Evolutionary conservation across 2,113 vertebrate genomes (phyloP).

Genomic region (Sinocyclocheilus anshuiensis): DNA sequence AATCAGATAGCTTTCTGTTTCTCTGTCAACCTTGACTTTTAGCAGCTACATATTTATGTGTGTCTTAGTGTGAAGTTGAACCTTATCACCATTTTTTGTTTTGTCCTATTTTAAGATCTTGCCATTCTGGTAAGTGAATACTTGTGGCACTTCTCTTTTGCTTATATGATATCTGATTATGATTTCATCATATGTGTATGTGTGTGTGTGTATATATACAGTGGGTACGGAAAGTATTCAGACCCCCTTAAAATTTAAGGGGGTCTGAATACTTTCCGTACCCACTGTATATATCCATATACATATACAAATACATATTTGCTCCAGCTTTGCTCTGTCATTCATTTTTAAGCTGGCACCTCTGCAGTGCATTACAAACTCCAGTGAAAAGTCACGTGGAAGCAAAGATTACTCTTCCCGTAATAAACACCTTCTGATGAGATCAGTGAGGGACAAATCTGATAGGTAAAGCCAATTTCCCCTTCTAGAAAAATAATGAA

Average conservation of each 20-base stretch:
- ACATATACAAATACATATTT: no score
- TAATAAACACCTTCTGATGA: conserved; percentile 21
- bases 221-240: no score
- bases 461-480: neutral
- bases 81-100: conserved; percentile 1
- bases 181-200: neutral
- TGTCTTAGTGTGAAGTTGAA: conserved; percentile 3
- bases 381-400: conserved; percentile 1
- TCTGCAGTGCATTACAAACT: conserved; percentile 15
- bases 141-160: neutral
- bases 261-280: no score
- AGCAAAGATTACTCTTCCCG: conserved; percentile 16
- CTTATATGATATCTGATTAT: neutral
- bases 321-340: neutral
- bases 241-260: no score
- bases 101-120: conserved; percentile 23
- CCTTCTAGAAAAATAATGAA: neutral
- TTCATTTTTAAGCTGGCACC: neutral
- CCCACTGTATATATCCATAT: no score
- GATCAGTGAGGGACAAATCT: conserved; percentile 5
- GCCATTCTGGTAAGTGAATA: neutral
- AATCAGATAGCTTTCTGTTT: conserved; percentile 58
- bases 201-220: neutral
- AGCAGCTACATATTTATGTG: conserved; percentile 1
- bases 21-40: conserved; percentile 60